These are phyloP conservation scores for Zapornia atra DNA, from an alignment of 2,113 vertebrate species.

Conservation along the genomic window DNA sequence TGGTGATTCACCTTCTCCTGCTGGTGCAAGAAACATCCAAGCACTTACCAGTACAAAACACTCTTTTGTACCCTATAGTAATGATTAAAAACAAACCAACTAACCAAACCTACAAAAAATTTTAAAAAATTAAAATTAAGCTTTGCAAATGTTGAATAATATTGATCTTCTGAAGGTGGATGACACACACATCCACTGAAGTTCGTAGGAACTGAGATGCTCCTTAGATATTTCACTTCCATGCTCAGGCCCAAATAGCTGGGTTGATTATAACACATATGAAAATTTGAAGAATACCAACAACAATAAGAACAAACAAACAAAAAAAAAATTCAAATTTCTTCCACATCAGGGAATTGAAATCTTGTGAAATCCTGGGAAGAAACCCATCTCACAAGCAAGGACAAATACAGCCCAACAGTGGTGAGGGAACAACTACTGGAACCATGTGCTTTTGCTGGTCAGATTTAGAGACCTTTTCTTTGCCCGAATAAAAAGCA, in stretches of 20 bases:
- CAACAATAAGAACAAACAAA: background rate
- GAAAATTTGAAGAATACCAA: background rate
- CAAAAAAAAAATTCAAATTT: background rate
- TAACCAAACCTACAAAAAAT: background rate
- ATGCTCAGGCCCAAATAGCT: background rate
- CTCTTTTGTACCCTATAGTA: background rate
- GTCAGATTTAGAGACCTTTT: background rate
- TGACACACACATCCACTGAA: background rate
- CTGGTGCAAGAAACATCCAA: background rate
- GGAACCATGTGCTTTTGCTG: background rate
- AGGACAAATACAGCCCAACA: accelerated
- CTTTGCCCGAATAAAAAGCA: background rate
- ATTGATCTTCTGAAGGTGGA: background rate
- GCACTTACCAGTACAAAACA: background rate
- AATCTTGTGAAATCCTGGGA: background rate
- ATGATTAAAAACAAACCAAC: background rate
- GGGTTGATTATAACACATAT: background rate
- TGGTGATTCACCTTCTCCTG: background rate
- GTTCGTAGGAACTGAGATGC: background rate
- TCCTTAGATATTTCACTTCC: background rate
- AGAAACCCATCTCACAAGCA: background rate
- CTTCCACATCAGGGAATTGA: background rate
- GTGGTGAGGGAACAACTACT: background rate
- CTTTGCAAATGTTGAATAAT: background rate
- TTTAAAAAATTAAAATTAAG: no score